Evolutionary conservation across 2,888 invertebrate genomes (phyloP).

Genomic region (Heterodera filipjevi): DNA sequence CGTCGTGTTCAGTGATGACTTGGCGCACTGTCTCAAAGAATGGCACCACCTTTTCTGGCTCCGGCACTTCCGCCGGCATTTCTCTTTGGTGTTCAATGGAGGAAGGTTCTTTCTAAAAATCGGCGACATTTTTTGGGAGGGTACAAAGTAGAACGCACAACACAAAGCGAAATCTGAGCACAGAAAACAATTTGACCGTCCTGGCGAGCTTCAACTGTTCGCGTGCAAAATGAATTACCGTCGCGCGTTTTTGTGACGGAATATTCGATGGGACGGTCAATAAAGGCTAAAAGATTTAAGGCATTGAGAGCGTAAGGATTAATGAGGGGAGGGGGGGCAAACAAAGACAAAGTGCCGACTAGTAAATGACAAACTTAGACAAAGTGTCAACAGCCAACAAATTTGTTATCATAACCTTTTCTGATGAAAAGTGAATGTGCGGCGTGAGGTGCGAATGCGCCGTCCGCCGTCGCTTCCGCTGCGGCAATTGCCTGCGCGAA

Average conservation of each 20-base stretch:
- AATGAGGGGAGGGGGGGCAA: no score
- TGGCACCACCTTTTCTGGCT: conserved; percentile 46
- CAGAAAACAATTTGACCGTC: conserved; percentile 66
- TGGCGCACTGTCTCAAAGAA: conserved; percentile 38
- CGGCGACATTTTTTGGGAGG: background rate
- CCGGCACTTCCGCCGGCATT: conserved; percentile 52
- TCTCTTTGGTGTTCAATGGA: conserved; percentile 47
- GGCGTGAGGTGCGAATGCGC: conserved; percentile 54
- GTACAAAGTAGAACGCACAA: conserved; percentile 13
- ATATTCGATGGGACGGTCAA: conserved; percentile 66
- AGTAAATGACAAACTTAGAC: no score
- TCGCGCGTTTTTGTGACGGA: conserved; percentile 67
- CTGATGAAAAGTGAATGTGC: conserved; percentile 59
- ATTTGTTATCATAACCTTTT: conserved; percentile 48
- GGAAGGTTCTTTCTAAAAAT: conserved; percentile 45
- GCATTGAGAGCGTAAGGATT: background rate
- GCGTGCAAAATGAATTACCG: conserved; percentile 66
- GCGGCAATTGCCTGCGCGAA: conserved; percentile 58
- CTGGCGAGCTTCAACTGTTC: conserved; percentile 68
- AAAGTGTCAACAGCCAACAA: background rate
- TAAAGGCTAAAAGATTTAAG: conserved; percentile 48
- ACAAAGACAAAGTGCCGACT: no score
- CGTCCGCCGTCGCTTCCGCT: conserved; percentile 54
- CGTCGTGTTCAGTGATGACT: conserved; percentile 36
- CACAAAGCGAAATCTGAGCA: conserved; percentile 57